Conservation (phyloP, 2,797 vertebrate species). For the Bradypodion pumilum region DNA sequence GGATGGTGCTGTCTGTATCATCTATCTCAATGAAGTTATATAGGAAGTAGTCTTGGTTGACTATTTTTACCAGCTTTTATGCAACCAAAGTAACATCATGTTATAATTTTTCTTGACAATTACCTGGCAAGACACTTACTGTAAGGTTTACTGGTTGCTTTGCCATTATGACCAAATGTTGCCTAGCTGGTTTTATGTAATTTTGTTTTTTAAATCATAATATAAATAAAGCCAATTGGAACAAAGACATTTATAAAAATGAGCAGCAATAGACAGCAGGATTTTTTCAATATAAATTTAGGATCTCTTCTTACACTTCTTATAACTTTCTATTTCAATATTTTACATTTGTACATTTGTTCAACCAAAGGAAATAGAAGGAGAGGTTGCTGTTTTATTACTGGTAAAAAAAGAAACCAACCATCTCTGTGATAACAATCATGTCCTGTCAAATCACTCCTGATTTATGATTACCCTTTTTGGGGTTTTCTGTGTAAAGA, state of each 20-base stretch:
- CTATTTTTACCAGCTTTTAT: neutral
- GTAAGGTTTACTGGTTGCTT: neutral
- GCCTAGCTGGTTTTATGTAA: neutral
- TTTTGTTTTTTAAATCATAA: too few relatives aligned
- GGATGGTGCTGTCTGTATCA: neutral
- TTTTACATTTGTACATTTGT: neutral
- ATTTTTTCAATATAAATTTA: too few relatives aligned
- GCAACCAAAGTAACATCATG: neutral
- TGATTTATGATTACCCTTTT: too few relatives aligned
- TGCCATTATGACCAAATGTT: neutral
- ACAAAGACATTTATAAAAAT: neutral
- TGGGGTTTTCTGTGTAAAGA: too few relatives aligned
- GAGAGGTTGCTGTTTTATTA: neutral
- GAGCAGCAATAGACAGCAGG: neutral
- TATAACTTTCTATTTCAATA: neutral
- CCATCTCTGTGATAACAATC: neutral
- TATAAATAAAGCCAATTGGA: neutral
- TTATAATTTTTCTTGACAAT: neutral
- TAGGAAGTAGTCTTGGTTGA: neutral
- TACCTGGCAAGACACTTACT: neutral
- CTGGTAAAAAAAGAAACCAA: neutral
- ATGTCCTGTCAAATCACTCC: too few relatives aligned
- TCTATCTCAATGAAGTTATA: neutral
- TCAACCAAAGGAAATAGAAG: conserved; percentile 12
- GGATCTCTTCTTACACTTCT: neutral